phyloP scores from a whole-genome alignment of 1,140 invertebrate genomes.

The Formica selysi region DNA sequence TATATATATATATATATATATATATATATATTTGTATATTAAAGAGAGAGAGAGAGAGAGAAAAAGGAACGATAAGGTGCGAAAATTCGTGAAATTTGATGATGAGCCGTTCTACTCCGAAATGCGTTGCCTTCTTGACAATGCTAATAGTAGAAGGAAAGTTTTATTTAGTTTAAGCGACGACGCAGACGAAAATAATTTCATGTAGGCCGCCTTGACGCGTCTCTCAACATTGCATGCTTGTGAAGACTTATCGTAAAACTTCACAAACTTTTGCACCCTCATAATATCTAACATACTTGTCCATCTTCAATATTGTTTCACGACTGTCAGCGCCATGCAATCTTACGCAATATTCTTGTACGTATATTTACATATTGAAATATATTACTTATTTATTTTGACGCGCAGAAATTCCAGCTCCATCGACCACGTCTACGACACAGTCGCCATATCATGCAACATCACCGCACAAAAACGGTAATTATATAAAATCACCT shows the following conservation, averaged over 20 bases:
- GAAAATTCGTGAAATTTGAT: conserved; percentile 6
- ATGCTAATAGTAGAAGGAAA: conserved; percentile 26
- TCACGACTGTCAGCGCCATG: background rate
- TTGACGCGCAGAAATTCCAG: conserved; percentile 89
- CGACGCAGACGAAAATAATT: conserved; percentile 30
- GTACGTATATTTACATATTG: background rate
- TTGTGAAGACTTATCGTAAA: conserved; percentile 2
- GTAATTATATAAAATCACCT: conserved; percentile 71
- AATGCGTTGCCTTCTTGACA: conserved; percentile 32
- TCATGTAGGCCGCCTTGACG: background rate
- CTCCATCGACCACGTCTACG: conserved; percentile 89
- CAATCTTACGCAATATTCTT: background rate
- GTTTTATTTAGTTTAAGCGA: conserved; percentile 45
- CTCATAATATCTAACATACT: conserved; percentile 4
- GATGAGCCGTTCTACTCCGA: background rate
- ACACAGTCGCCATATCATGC: conserved; percentile 86
- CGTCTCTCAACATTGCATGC: background rate
- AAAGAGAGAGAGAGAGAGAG: background rate
- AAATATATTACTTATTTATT: conserved; percentile 19
- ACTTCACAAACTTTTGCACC: conserved; percentile 5
- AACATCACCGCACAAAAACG: conserved; percentile 80
- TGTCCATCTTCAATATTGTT: conserved; percentile 10
- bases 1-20: too few relatives aligned
- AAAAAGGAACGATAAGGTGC: background rate
- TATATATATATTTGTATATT: too few relatives aligned